Base-by-base conservation (phyloP, 2,113 vertebrate species). In the Ariopsis seemanni region DNA sequence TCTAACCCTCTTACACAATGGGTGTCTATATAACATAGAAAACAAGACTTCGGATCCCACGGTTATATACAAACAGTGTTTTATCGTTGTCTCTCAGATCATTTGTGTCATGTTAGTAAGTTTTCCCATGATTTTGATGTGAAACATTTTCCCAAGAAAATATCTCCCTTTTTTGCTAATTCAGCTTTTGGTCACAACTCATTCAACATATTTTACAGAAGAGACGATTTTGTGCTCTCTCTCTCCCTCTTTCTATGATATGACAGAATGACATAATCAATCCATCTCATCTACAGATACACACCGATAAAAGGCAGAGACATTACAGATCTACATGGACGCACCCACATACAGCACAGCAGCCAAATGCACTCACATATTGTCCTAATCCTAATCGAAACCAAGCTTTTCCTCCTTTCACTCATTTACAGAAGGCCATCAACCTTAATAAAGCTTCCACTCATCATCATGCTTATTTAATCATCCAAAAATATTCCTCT, bases 1-100 rank as follows among this genome's bases (percentile, higher is more conserved):
- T 80, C 53, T 50, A 84, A 60, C 25, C 52, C 7, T 30, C 42
- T 50, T 69, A 80, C 55, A 84, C 75, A 89, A 81, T 65, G 75
- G 10, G 65, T 55, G 34, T 67, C 55, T 27, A 65, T 60, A 22
- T 30, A 71, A 48, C 25, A 52, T 10, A 79, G 25, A 83, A 83
- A 67, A 67, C 42, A 69, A 27, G 30, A 67, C 69, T 69, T 48
- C 58, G 75, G 8, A 34, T 22, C 15, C 30, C 78, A 65, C 27
- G 55, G 25, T 7, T 14, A 50, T 58, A 81, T 79, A 30, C n/a
- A 84, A 20, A 79, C 62, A 84, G 22, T 27, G 75, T n/a, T 48
- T 80, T 18, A 17, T 20, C 22, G 53, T 79, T 71, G 74, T 79
- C 52, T 15, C 12, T 62, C 6, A 27, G 58, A 69, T 48, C 3